Conservation (phyloP, 2,888 invertebrate genomes). For the Odontomyia ornata region DNA sequence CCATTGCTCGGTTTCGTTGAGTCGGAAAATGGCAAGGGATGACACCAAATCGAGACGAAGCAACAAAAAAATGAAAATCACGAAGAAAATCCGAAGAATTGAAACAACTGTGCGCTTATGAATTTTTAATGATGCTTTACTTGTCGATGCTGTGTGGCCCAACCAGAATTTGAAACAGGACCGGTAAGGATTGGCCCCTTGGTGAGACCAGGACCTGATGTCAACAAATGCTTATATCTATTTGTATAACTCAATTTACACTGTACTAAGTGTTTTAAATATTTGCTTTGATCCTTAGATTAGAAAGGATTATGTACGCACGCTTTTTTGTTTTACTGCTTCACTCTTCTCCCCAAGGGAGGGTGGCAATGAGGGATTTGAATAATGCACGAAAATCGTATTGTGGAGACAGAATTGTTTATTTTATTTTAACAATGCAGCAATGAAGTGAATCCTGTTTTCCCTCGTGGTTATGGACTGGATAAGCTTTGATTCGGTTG, state of each 20-base stretch:
- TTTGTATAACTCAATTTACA: conserved; percentile 40
- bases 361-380: conserved; percentile 8
- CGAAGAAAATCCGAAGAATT: conserved; percentile 34
- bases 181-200: not conserved
- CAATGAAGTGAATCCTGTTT: not conserved
- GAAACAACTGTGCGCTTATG: conserved; percentile 43
- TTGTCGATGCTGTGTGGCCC: not conserved
- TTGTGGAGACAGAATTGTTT: conserved; percentile 7
- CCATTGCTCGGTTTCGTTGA: not conserved
- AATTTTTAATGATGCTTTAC: conserved; percentile 41
- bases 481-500: not conserved
- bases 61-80: conserved; percentile 37
- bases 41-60: conserved; percentile 18
- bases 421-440: not conserved
- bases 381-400: conserved; percentile 20
- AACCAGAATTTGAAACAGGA: not conserved
- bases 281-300: conserved; percentile 40
- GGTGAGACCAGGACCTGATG: conserved; percentile 11
- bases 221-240: conserved; percentile 36
- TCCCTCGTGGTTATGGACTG: not conserved
- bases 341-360: too few relatives aligned
- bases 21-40: conserved; percentile 36
- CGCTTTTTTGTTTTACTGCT: conserved; percentile 9
- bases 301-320: conserved; percentile 41
- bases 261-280: conserved; percentile 38